These are phyloP conservation scores for Psittacula echo DNA, from an alignment of 2,797 vertebrate genomes.

Conservation along the genomic window DNA sequence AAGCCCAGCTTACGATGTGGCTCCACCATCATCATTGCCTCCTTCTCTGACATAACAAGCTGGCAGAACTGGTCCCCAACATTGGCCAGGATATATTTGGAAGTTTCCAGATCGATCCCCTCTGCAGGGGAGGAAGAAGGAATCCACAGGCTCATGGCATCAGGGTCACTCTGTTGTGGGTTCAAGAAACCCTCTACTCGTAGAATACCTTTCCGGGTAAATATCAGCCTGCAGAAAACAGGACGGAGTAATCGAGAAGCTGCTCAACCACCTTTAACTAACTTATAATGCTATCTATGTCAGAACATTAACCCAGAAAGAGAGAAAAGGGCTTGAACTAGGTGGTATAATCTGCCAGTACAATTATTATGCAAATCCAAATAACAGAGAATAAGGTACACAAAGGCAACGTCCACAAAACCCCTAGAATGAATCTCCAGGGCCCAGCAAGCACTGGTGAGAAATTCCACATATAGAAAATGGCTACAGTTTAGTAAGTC, in stretches of 20 bases:
- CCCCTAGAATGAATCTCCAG: not conserved
- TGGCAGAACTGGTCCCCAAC: conserved; percentile 99
- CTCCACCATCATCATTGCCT: conserved; percentile 99
- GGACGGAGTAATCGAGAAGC: not conserved
- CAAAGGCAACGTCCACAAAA: not conserved
- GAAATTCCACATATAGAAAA: not conserved
- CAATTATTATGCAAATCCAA: not conserved
- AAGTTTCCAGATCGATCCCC: conserved; percentile 96
- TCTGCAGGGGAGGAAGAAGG: conserved; percentile 89
- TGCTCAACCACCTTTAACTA: not conserved
- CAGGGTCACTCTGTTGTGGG: conserved; percentile 95
- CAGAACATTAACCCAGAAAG: not conserved
- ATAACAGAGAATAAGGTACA: not conserved
- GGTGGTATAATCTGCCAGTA: not conserved
- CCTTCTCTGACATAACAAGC: conserved; percentile 99
- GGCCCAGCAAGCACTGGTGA: not conserved
- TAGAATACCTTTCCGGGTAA: conserved; percentile 95
- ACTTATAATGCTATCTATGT: not conserved
- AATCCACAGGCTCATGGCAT: conserved; percentile 98
- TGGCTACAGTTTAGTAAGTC: not conserved
- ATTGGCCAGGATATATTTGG: conserved; percentile 98
- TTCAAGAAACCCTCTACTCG: conserved; percentile 97
- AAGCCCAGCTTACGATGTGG: conserved; percentile 91
- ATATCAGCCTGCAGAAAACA: conserved; percentile 86
- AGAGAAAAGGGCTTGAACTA: not conserved